Conservation (phyloP, 2,797 vertebrate species). For the Jordanella pulchra region DNA sequence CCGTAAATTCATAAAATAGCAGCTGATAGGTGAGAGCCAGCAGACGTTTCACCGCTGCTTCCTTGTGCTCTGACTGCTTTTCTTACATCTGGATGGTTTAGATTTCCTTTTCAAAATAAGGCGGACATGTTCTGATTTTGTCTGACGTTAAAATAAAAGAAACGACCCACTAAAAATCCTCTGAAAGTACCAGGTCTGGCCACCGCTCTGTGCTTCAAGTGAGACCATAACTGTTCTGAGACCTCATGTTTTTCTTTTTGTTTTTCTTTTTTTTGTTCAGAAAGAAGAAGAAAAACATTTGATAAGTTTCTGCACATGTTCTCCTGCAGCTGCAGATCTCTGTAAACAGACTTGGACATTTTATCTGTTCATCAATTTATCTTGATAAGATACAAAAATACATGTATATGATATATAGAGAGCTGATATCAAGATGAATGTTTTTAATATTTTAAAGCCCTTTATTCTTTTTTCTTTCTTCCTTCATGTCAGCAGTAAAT, state of each 20-base stretch:
- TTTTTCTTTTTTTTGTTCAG: not conserved
- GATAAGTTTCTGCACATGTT: constrained; percentile 23
- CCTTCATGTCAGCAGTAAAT: constrained; percentile 50
- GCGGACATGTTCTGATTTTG: constrained; percentile 25
- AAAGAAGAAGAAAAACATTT: not conserved
- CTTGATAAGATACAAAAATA: constrained; percentile 56
- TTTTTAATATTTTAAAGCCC: constrained; percentile 29
- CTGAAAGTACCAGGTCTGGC: not conserved
- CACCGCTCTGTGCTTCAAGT: not conserved
- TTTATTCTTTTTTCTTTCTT: constrained; percentile 5
- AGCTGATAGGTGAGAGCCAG: constrained; percentile 21
- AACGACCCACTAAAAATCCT: not conserved
- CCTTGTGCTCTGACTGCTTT: constrained; percentile 4
- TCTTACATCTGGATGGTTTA: constrained; percentile 11
- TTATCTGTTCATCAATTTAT: constrained; percentile 61
- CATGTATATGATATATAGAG: constrained; percentile 53
- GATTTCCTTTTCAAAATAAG: constrained; percentile 64
- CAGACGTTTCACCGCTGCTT: constrained; percentile 8
- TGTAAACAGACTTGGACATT: constrained; percentile 1
- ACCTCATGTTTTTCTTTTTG: not conserved
- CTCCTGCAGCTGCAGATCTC: constrained; percentile 40
- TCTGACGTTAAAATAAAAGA: not conserved
- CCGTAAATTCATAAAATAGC: constrained; percentile 60
- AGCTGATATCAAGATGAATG: constrained; percentile 63
- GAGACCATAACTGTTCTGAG: not conserved